Evolutionary conservation across 2,797 vertebrate species (phyloP).

Genomic region (Myotis myotis): DNA sequence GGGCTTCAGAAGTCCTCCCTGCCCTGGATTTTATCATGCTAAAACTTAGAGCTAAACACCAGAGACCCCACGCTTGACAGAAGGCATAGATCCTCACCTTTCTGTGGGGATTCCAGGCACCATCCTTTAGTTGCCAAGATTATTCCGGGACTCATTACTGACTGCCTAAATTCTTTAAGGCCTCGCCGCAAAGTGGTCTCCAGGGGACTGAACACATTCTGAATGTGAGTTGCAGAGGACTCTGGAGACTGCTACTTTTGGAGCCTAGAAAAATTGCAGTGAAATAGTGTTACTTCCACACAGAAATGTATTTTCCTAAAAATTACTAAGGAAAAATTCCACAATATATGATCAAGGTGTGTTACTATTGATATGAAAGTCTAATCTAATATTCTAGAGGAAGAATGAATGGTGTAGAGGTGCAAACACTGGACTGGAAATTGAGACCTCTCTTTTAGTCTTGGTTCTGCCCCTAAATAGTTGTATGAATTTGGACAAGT

Average conservation of each 20-base stretch:
- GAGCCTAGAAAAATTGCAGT: not conserved
- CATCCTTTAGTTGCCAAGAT: not conserved
- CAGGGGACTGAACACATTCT: not conserved
- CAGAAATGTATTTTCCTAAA: not conserved
- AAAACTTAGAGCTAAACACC: not conserved
- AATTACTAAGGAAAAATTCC: not conserved
- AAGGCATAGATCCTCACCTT: not conserved
- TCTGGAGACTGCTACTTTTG: not conserved
- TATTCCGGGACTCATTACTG: slow-evolving; percentile 38
- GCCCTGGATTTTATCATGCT: not conserved
- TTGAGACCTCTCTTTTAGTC: not conserved
- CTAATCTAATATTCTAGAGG: not conserved
- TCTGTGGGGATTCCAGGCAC: not conserved
- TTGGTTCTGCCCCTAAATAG: not conserved
- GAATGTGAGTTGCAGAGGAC: slow-evolving; percentile 19
- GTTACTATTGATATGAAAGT: not conserved
- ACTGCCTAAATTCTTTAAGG: slow-evolving; percentile 27
- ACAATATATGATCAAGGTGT: not conserved
- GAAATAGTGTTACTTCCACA: not conserved
- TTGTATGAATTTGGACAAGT: not conserved
- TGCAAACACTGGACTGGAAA: not conserved
- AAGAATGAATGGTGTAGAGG: not conserved
- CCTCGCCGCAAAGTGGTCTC: not conserved
- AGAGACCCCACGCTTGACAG: not conserved
- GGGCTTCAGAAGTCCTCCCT: not conserved